Conservation (phyloP, 53 echinoderm and acorn worm genomes). For the Arbacia lixula region DNA sequence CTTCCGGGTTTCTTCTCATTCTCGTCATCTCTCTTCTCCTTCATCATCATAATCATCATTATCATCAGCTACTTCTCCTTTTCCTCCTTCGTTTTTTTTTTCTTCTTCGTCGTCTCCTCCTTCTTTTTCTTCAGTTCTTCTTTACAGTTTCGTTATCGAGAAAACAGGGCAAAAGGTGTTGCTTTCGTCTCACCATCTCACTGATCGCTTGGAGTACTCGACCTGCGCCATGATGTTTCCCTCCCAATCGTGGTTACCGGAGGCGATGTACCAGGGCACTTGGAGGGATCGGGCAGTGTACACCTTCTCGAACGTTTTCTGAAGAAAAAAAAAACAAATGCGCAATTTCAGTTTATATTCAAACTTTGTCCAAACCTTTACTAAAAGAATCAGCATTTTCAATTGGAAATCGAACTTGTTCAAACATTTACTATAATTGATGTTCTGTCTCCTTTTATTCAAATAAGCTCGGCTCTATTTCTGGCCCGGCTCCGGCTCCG, state of each 20-base stretch:
- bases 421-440: no score
- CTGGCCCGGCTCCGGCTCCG: no score
- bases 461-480: no score
- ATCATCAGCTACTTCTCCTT: slow-evolving; percentile 9
- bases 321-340: neutral
- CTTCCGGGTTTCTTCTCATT: neutral
- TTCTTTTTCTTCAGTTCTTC: slow-evolving; percentile 14
- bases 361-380: no score
- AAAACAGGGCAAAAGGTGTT: neutral
- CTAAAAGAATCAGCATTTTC: no score
- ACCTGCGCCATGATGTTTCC: slow-evolving; percentile 66
- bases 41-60: slow-evolving; percentile 4
- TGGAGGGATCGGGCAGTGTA: slow-evolving; percentile 44
- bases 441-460: no score
- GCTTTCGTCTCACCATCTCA: slow-evolving; percentile 57
- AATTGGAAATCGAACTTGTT: no score
- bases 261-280: slow-evolving; percentile 58
- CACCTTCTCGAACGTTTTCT: slow-evolving; percentile 62
- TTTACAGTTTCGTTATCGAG: neutral
- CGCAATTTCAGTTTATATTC: no score
- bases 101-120: neutral
- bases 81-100: slow-evolving; percentile 22
- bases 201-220: slow-evolving; percentile 53
- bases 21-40: neutral
- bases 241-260: slow-evolving; percentile 71